phyloP scores from a whole-genome alignment of 2,113 vertebrate genomes.

The Siniperca chuatsi region DNA sequence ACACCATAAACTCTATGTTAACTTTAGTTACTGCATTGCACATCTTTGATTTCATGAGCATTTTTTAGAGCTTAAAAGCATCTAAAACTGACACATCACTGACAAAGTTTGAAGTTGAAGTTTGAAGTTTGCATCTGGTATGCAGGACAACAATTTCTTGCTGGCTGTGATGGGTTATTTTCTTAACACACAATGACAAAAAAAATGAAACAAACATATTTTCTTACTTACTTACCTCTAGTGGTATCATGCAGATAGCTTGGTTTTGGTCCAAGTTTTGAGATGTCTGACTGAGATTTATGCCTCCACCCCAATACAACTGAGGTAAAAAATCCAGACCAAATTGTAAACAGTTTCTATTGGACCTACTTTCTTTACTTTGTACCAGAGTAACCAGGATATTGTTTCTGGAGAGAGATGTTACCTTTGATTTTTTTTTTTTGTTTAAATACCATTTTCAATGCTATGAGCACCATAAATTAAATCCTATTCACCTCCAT shows the following conservation, averaged over 20 bases:
- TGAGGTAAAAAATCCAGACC: no score
- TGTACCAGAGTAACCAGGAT: no score
- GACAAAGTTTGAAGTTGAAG: no score
- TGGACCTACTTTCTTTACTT: neutral
- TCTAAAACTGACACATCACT: neutral
- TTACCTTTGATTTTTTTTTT: no score
- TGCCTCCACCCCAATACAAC: neutral
- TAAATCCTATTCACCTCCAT: neutral
- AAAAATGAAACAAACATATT: neutral
- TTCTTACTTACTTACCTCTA: neutral
- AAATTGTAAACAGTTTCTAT: neutral
- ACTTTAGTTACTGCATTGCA: slow-evolving; percentile 1
- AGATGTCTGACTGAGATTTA: neutral
- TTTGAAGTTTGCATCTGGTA: neutral
- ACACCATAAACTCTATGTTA: slow-evolving; percentile 1
- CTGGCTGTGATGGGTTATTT: neutral
- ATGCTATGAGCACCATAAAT: neutral
- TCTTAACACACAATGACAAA: neutral
- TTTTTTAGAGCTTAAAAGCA: neutral
- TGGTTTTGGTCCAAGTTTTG: neutral
- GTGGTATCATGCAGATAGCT: neutral
- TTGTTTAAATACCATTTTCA: no score
- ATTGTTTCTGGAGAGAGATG: no score
- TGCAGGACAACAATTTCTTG: neutral
- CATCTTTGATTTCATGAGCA: slow-evolving; percentile 29